Conservation (phyloP, 2,888 invertebrate genomes). For the Platypus cylindrus region DNA sequence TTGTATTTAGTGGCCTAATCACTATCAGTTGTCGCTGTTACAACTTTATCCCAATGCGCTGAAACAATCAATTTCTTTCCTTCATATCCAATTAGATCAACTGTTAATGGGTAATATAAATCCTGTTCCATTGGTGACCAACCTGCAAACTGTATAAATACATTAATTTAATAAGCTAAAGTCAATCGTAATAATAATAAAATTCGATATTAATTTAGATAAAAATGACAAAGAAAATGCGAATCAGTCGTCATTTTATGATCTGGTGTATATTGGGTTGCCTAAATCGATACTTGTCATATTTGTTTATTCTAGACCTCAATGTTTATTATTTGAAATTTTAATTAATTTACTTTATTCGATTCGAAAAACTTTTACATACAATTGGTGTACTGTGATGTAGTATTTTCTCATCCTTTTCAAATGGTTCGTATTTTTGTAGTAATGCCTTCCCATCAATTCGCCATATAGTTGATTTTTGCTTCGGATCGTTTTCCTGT, state of each 20-base stretch:
- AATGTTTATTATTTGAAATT: no score
- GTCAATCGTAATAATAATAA: constrained; percentile 1
- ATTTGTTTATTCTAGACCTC: no score
- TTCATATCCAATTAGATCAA: constrained; percentile 28
- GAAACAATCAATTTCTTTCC: constrained; percentile 30
- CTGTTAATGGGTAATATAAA: constrained; percentile 30
- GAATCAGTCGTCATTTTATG: no score
- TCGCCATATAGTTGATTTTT: constrained; percentile 33
- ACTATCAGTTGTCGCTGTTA: constrained; percentile 28
- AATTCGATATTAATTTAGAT: not conserved
- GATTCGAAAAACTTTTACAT: no score
- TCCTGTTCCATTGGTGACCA: constrained; percentile 34
- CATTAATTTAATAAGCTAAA: no score
- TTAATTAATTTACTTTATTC: no score
- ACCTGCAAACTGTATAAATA: constrained; percentile 31
- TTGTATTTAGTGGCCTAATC: no score
- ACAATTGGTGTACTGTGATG: constrained; percentile 35
- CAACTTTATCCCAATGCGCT: constrained; percentile 31
- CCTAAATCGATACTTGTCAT: no score
- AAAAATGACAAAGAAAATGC: not conserved
- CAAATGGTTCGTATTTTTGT: constrained; percentile 37
- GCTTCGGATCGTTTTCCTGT: constrained; percentile 28
- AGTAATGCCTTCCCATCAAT: constrained; percentile 37
- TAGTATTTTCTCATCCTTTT: constrained; percentile 28
- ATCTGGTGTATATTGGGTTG: no score